phyloP scores from a whole-genome alignment of 2,888 invertebrate species.

The Metopia argyrocephala region DNA sequence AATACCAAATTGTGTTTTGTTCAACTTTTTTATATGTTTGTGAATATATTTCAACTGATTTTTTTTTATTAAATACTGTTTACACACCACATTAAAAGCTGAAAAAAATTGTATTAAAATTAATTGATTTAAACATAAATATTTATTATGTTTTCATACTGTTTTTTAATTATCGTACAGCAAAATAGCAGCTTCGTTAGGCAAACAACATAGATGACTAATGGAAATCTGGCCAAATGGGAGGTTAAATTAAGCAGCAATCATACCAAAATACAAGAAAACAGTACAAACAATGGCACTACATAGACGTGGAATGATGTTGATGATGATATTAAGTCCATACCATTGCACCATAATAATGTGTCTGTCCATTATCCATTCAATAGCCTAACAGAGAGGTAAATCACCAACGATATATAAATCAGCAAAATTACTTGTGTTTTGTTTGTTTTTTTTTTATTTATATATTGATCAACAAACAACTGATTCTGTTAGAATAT shows the following conservation, averaged over 20 bases:
- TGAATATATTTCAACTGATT: background rate
- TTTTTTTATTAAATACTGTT: conserved; percentile 57
- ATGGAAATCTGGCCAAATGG: conserved; percentile 50
- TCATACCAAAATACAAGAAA: conserved; percentile 53
- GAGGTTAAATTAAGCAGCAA: conserved; percentile 40
- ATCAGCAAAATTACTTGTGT: conserved; percentile 50
- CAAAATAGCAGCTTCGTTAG: conserved; percentile 51
- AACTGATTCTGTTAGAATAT: conserved; percentile 64
- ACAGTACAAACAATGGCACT: conserved; percentile 43
- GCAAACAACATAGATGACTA: conserved; percentile 49
- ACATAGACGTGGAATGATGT: conserved; percentile 25
- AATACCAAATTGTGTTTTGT: background rate
- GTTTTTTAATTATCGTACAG: conserved; percentile 68
- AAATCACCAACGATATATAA: conserved; percentile 64
- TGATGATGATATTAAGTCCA: conserved; percentile 41
- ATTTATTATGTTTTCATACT: conserved; percentile 77
- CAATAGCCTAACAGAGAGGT: conserved; percentile 61
- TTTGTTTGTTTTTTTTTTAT: conserved; percentile 47
- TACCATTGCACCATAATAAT: conserved; percentile 41
- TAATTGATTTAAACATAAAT: conserved; percentile 66
- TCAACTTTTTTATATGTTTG: background rate
- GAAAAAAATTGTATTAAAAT: conserved; percentile 47
- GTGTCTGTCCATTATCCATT: conserved; percentile 35
- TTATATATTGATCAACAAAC: conserved; percentile 60
- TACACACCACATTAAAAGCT: conserved; percentile 44